Evolutionary conservation across 2,888 invertebrate species (phyloP).

Genomic region (Fabriciana adippe): DNA sequence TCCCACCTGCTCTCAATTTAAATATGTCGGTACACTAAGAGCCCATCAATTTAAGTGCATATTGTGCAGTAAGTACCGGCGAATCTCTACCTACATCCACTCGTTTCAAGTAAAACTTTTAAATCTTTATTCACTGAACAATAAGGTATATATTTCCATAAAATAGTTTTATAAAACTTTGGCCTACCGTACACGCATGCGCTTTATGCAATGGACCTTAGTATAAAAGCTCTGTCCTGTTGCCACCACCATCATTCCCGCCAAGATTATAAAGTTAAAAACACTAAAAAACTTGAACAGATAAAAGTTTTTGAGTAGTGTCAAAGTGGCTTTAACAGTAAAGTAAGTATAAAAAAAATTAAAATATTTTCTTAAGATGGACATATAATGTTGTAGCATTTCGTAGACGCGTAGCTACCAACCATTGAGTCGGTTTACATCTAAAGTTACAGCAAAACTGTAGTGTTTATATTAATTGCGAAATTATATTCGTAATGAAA

Average conservation of each 20-base stretch:
- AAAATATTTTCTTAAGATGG: not conserved
- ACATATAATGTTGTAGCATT: not conserved
- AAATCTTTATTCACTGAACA: constrained; percentile 10
- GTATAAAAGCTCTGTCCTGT: constrained; percentile 61
- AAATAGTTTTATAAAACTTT: not conserved
- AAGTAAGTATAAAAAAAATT: constrained; percentile 33
- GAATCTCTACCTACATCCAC: constrained; percentile 52
- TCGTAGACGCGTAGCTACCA: constrained; percentile 5
- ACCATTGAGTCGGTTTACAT: too few species aligned
- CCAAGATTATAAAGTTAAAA: constrained; percentile 47
- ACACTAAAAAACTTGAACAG: constrained; percentile 19
- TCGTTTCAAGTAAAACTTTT: not conserved
- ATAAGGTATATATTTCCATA: constrained; percentile 15
- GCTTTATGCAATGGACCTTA: constrained; percentile 40
- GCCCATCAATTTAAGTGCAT: constrained; percentile 60
- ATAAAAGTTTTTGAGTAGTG: constrained; percentile 37
- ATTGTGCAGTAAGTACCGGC: constrained; percentile 40
- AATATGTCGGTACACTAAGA: constrained; percentile 49
- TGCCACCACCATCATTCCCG: constrained; percentile 60
- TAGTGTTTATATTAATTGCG: too few species aligned
- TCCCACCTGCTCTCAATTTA: constrained; percentile 36
- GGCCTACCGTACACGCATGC: constrained; percentile 56
- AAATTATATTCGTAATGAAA: too few species aligned
- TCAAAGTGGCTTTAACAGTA: constrained; percentile 32
- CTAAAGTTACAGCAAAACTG: too few species aligned